Percentiles rank a stretch among this genome's conserved stretches.
phyloP scores from a whole-genome alignment of 37 sponge, comb jelly and placozoan genomes.

The Diacarnus erythraeanus region DNA sequence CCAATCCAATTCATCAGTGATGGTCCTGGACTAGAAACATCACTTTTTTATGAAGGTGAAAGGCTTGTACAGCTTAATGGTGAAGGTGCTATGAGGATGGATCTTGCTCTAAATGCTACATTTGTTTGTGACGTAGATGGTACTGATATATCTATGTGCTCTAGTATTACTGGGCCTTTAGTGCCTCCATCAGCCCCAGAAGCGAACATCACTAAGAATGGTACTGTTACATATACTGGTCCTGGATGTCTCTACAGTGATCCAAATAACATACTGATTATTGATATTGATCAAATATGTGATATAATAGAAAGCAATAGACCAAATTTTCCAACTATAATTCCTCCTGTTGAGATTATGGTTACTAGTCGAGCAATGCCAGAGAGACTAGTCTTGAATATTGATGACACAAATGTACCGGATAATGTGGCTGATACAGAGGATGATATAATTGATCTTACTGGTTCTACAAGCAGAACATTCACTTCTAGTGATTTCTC shows the following conservation, averaged over 20 bases:
- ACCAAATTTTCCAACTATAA: background rate
- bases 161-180: too few relatives aligned
- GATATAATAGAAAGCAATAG: background rate
- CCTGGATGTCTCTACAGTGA: background rate
- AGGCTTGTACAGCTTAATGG: background rate
- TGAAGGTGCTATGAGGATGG: background rate
- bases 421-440: background rate
- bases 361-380: background rate
- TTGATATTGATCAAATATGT: background rate
- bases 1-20: background rate
- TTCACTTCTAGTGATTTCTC: too few relatives aligned
- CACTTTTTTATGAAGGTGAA: background rate
- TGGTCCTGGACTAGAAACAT: background rate
- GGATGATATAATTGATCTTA: background rate
- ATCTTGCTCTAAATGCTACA: background rate
- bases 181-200: too few relatives aligned
- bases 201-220: too few relatives aligned
- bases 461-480: background rate
- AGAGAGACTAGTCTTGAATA: conserved; percentile 1
- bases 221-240: too few relatives aligned
- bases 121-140: background rate
- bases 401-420: conserved; percentile 7
- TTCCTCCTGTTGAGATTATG: background rate
- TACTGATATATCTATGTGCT: too few relatives aligned
- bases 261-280: background rate